phyloP scores from a whole-genome alignment of 2,888 invertebrate species.

The Cephus pygmeus region DNA sequence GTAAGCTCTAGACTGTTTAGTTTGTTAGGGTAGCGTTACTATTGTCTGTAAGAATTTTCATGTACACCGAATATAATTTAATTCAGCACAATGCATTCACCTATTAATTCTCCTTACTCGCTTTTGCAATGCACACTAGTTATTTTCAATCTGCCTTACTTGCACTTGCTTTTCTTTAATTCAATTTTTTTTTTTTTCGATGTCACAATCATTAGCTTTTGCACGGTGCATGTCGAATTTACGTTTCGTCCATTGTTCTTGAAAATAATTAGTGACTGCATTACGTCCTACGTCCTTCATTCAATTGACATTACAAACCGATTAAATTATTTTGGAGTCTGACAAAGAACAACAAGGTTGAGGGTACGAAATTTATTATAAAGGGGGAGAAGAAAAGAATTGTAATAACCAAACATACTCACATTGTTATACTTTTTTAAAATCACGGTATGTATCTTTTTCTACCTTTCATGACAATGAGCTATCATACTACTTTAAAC shows the following conservation, averaged over 20 bases:
- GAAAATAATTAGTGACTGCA: conserved; percentile 22
- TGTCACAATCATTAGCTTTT: conserved; percentile 4
- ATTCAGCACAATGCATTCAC: not conserved
- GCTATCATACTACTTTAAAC: conserved; percentile 1
- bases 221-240: conserved; percentile 16
- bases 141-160: conserved; percentile 19
- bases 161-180: conserved; percentile 2
- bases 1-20: not conserved
- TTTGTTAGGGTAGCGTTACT: not conserved
- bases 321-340: not conserved
- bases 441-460: not conserved
- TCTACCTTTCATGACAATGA: not conserved
- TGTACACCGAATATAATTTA: not conserved
- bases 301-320: not conserved
- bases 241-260: conserved; percentile 4
- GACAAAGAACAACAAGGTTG: not conserved
- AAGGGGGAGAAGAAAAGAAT: not conserved
- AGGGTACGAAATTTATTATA: not conserved
- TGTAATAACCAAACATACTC: not conserved
- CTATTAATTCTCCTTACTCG: conserved; percentile 13
- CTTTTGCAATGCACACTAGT: conserved; percentile 22
- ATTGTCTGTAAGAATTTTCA: not conserved
- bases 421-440: not conserved
- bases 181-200: not conserved
- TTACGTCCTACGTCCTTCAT: conserved; percentile 1